Conservation (phyloP, 2,888 invertebrate genomes). For the Erannis defoliaria region DNA sequence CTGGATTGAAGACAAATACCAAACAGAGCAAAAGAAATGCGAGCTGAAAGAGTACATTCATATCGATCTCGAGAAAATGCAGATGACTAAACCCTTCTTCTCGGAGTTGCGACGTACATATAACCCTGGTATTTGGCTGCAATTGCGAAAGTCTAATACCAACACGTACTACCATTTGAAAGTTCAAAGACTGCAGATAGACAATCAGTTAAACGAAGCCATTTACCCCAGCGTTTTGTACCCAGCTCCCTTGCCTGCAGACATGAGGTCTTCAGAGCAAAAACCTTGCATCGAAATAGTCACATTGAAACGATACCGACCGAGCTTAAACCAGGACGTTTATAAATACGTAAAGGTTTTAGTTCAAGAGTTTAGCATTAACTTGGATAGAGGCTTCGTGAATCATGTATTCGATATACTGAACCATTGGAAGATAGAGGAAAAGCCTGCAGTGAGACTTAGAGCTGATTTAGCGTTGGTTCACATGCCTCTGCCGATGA, state of each 20-base stretch:
- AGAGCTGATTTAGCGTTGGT: slow-evolving; percentile 86
- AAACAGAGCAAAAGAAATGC: slow-evolving; percentile 89
- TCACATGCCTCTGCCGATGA: slow-evolving; percentile 85
- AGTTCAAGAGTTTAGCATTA: slow-evolving; percentile 89
- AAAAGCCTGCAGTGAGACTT: slow-evolving; percentile 86
- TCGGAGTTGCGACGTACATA: slow-evolving; percentile 91
- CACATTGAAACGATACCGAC: slow-evolving; percentile 82
- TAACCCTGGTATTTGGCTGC: slow-evolving; percentile 91
- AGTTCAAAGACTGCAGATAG: slow-evolving; percentile 90
- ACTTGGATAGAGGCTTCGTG: slow-evolving; percentile 90
- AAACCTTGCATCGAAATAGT: slow-evolving; percentile 88
- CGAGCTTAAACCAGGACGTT: slow-evolving; percentile 82
- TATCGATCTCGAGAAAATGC: slow-evolving; percentile 94
- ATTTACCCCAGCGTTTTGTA: slow-evolving; percentile 90
- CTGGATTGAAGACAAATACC: slow-evolving; percentile 94
- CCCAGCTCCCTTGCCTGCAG: slow-evolving; percentile 86
- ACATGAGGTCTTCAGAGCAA: slow-evolving; percentile 59
- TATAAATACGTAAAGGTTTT: slow-evolving; percentile 88
- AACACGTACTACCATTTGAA: slow-evolving; percentile 89
- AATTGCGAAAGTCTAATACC: slow-evolving; percentile 90
- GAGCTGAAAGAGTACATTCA: slow-evolving; percentile 92
- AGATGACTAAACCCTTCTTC: slow-evolving; percentile 94
- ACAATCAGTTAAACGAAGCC: slow-evolving; percentile 91
- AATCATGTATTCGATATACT: slow-evolving; percentile 88
- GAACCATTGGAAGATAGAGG: slow-evolving; percentile 86